Percentiles rank a stretch among this genome's conserved stretches.
Evolutionary conservation across 1,140 invertebrate species (phyloP).

Genomic region (Zaprionus africanus): DNA sequence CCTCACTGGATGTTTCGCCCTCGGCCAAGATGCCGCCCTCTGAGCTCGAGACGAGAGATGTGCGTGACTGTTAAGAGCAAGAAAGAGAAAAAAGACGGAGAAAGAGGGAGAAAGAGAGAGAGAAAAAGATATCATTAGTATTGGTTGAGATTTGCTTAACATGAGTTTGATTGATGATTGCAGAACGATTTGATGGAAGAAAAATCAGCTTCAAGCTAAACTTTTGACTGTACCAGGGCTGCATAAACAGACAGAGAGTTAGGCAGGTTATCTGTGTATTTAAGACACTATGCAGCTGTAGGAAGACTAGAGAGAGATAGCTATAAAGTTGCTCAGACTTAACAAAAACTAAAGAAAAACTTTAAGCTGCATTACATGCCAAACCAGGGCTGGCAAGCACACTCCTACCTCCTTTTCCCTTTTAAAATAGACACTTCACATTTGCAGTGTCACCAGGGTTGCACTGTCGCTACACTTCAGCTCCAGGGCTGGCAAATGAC

Average conservation of each 20-base stretch:
- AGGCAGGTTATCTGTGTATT: too few relatives aligned
- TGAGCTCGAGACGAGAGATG: slow-evolving; percentile 83
- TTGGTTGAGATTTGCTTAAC: not conserved
- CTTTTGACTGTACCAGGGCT: slow-evolving; percentile 8
- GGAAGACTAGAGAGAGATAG: too few relatives aligned
- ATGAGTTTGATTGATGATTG: slow-evolving; percentile 3
- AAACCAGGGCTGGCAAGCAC: not conserved
- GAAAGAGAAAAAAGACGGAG: not conserved
- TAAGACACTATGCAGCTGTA: too few relatives aligned
- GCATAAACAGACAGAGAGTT: not conserved
- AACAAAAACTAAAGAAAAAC: not conserved
- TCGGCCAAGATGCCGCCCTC: slow-evolving; percentile 84
- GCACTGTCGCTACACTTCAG: not conserved
- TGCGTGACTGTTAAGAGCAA: slow-evolving; percentile 75
- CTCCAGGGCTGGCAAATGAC: slow-evolving; percentile 14
- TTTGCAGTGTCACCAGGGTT: not conserved
- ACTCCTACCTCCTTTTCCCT: not conserved
- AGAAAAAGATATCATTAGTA: not conserved
- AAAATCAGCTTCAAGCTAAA: not conserved
- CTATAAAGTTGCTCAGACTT: too few relatives aligned
- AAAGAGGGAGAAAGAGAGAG: not conserved
- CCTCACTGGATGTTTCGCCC: slow-evolving; percentile 83
- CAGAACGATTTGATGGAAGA: not conserved
- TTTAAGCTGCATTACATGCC: not conserved
- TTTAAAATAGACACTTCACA: not conserved